Evolutionary conservation across 2,797 vertebrate species (phyloP), one percentile per base, ranked within the genome.

Genomic region (Bucorvus abyssinicus): DNA sequence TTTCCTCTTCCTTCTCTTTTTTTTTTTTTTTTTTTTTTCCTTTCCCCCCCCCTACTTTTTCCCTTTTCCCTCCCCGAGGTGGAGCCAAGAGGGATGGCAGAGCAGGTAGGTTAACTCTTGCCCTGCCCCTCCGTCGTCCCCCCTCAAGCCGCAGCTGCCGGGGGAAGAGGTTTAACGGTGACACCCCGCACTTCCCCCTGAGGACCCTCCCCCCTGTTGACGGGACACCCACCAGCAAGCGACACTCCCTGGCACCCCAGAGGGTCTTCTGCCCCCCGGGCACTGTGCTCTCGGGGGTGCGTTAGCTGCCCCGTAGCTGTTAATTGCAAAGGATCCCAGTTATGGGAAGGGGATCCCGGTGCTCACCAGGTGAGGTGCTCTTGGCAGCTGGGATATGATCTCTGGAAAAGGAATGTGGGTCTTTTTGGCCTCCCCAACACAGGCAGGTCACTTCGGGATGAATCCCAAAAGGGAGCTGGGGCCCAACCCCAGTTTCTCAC

Each of bases 51-150:
- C 30, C 49, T 59, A 55, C 56, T 84, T 91, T 95, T 95, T 76
- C 75, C 59, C 75, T 93, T 94, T 93, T 92, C 92, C 88, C 90
- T 89, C 90, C 94, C 44, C 81, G 96, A 96, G 96, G 96, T 95
- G 96, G 96, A 96, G 96, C 89, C 87, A 95, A 90, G 78, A 61
- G 87, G 80, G 91, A 93, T 52, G 86, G 89, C 77, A 81, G 81
- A 71, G 87, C 96, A 96, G 96, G 96, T 96, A 96, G 81, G 78
- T 96, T 96, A 95, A 96, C 95, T 82, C 96, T 94, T 96, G 78
- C 92, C 87, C 95, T 94, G 63, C 95, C 90, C 89, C 70, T 95
- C 49, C 4, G 52, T 19, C 8, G 16, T 23, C n/a, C 40, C 30
- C 32, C 30, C 70, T 38, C 56, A n/a, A 24, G 49, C 45, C 34